Base-by-base conservation (phyloP, 2,113 vertebrate genomes). In the Synodontis membranacea region DNA sequence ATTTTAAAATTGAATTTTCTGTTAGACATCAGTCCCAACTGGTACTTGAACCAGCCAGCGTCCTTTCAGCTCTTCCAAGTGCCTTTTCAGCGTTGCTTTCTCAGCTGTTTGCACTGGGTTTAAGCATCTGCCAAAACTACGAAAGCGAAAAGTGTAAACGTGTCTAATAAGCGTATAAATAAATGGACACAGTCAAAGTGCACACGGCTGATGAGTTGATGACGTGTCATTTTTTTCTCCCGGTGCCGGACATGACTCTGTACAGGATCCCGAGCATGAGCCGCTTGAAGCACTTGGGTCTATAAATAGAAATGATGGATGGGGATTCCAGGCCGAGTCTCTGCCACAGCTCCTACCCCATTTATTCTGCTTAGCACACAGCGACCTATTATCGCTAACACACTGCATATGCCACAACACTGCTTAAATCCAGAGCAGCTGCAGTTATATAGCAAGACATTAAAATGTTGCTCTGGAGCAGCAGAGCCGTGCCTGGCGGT, bases 251-350 rank as follows among this genome's bases (percentile, higher is more conserved):
- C 62, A 25, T 31, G 56, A 64, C 44, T 85, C 74, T 39, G n/a
- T 31, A 19, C 56, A 44, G 82, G 28, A 52, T 64, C 42, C 58
- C 82, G 82, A 86, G 86, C 66, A 56, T 54, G 80, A 86, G 79
- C 85, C 54, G 54, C 50, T 86, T 85, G 87, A 90, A 90, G 89
- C 87, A 86, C 89, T 87, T 56, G 28, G 60, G 84, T 83, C 80
- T 90, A 90, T 87, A 88, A 87, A 90, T 90, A 90, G 89, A 88
- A 88, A 87, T 90, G 89, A 90, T 86, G 80, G 84, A 90, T 90
- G 84, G 89, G 82, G 84, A 80, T 85, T 78, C 86, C 81, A 82
- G 60, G 66, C 76, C 54, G 68, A 64, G 81, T 68, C 74, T 81
- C 85, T 87, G 72, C 84, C 83, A 89, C 83, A 74, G 83, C 68